phyloP scores from a whole-genome alignment of 2,113 vertebrate species.

The Gopherus flavomarginatus region DNA sequence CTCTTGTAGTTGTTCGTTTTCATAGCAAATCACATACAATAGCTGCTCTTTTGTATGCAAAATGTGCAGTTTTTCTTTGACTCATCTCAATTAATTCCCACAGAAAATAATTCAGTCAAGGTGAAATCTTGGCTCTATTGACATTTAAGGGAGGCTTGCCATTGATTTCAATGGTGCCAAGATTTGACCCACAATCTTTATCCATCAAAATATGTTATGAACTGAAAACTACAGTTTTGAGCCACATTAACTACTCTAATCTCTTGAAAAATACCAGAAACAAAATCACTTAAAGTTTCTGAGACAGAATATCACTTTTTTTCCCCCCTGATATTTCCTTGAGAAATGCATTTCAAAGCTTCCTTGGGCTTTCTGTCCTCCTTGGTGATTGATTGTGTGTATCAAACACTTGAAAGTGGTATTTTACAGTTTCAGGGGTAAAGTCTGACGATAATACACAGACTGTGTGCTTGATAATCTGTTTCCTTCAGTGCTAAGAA shows the following conservation, averaged over 20 bases:
- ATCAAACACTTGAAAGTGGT: not conserved
- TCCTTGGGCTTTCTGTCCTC: not conserved
- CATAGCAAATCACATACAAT: not conserved
- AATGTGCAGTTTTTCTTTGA: not conserved
- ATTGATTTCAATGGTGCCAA: not conserved
- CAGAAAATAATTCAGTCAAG: not conserved
- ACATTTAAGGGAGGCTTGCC: not conserved
- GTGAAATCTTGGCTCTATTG: not conserved
- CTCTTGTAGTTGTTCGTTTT: not conserved
- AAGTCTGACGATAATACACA: not conserved
- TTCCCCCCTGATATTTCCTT: not conserved
- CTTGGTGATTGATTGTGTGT: not conserved
- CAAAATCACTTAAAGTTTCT: not conserved
- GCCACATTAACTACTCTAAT: not conserved
- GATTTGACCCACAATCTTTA: not conserved
- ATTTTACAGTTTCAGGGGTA: not conserved
- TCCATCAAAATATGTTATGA: too few species aligned
- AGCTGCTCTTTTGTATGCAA: not conserved
- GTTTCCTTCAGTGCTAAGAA: not conserved
- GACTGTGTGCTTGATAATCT: not conserved
- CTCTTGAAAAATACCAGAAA: not conserved
- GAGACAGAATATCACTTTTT: not conserved
- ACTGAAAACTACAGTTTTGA: not conserved
- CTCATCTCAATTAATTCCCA: not conserved
- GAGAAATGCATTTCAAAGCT: not conserved